Base-by-base conservation (phyloP, 2,797 vertebrate species). In the Nothura maculosa region DNA sequence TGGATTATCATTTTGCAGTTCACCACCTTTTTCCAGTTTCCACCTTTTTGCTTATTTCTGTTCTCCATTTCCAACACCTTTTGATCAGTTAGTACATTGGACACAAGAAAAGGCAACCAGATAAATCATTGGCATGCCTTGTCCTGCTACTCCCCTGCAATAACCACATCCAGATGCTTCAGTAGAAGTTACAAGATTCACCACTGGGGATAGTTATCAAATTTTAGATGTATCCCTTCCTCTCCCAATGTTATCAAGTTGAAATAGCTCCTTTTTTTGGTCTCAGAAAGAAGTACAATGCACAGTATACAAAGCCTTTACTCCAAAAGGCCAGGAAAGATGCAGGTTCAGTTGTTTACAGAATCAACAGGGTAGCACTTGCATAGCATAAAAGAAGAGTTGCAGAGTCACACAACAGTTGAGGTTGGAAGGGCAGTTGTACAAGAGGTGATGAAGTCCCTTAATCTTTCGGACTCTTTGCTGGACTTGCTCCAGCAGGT, bases 1-100 rank as follows among this genome's bases (percentile, higher is more conserved):
- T 40, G 28, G 62, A 90, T 85, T 70, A 76, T 52, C 85, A 34
- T 79, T 84, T 83, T 90, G 61, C 61, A 57, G 13, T 27, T 74
- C 28, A 12, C 16, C 36, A 48, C 3, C 60, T 77, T 83, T 66
- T 85, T 62, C 69, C 66, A 21, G 43, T 61, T 92, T 80, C 83
- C 57, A 91, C 45, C 40, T 84, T 28, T 88, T 34, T 75, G 57
- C 60, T 67, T 45, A 34, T 74, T 86, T 74, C 91, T 91, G 55
- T 16, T 93, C 75, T 91, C 32, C 63, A 81, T 93, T 94, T 77
- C 90, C 91, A 81, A 30, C 82, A 73, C 72, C 85, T 88, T 96
- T 67, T 79, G 60, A 84, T 86, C 77, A 81, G 67, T 62, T 79
- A 84, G 7, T 63, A 19, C 40, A 54, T 9, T 12, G 28, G 76